Evolutionary conservation across 2,797 vertebrate species (phyloP), one percentile per base, ranked within the genome.

Genomic region (Jordanella pulchra): DNA sequence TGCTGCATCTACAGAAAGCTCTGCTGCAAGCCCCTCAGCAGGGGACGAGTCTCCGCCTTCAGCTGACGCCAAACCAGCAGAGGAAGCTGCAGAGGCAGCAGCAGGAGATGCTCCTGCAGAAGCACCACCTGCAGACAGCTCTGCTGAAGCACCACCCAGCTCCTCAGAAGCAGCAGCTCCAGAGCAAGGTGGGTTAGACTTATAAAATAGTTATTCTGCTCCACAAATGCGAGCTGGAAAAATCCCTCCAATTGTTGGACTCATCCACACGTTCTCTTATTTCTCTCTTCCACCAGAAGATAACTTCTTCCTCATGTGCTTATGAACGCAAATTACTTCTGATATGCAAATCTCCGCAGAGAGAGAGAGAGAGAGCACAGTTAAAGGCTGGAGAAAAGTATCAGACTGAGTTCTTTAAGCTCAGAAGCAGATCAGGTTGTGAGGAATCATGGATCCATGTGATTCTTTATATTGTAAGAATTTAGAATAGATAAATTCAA

Each of bases 121-220:
- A 1, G 25, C 13, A 10, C 30, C 63, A 51, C 45, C 76, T 55
- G 60, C 73, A 30, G 78, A 65, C n/a, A 66, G 39, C 54, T 32
- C 58, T 4, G 39, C 73, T 5, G 87, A 80, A 58, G 51, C 80
- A 0, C 47, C 71, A 42, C 73, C 32, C 0, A 63, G 79, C 70
- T 50, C 80, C 66, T 44, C 86, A 1, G 81, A 79, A 42, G 54
- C 85, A 65, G 71, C 74, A 51, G 70, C 84, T 78, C 74, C 87
- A 44, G 86, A 86, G 69, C 67, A 69, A 85, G 89, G 92, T 93
- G 69, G 27, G 82, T 35, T 4, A 18, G 65, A 55, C 51, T 65
- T 45, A 45, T 7, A 72, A 65, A 64, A 63, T 23, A 3, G n/a
- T 42, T 25, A 7, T 25, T 61, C 55, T 51, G 65, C 63, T 61